A percentile compares a stretch with the other conserved stretches of the same genome.
Conservation (phyloP, 2,888 invertebrate genomes). For the Deilephila porcellus region DNA sequence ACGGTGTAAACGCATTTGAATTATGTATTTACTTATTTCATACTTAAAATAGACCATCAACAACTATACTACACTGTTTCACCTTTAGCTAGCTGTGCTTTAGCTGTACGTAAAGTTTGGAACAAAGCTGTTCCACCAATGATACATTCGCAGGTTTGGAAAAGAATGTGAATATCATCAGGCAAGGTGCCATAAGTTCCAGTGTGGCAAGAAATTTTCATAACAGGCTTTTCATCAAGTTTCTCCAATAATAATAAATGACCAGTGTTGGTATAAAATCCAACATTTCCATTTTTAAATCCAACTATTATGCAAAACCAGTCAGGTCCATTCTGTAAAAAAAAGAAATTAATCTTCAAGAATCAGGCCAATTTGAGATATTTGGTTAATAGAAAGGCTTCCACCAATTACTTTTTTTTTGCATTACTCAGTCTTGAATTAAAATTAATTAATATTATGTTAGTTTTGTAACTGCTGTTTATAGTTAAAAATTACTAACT, state of each 20-base stretch:
- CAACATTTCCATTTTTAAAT: constrained; percentile 92
- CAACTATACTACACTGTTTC: constrained; percentile 35
- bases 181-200: constrained; percentile 81
- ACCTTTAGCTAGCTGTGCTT: constrained; percentile 93
- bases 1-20: too few relatives aligned
- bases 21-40: too few relatives aligned
- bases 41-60: too few relatives aligned
- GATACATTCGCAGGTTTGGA: constrained; percentile 88
- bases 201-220: constrained; percentile 91
- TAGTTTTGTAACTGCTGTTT: too few relatives aligned
- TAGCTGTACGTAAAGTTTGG: constrained; percentile 90
- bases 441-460: too few relatives aligned
- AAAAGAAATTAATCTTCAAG: not conserved
- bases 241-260: constrained; percentile 92
- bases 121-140: constrained; percentile 91
- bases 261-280: constrained; percentile 95
- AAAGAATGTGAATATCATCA: constrained; percentile 91
- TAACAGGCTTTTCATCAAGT: constrained; percentile 92
- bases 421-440: too few relatives aligned
- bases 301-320: constrained; percentile 97
- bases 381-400: too few relatives aligned
- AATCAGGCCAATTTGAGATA: too few relatives aligned
- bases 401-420: too few relatives aligned
- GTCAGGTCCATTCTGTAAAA: constrained; percentile 89
- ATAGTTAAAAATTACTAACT: too few relatives aligned